phyloP scores from a whole-genome alignment of 2,888 invertebrate genomes.

The Galeopsomyia nigrocyanea region DNA sequence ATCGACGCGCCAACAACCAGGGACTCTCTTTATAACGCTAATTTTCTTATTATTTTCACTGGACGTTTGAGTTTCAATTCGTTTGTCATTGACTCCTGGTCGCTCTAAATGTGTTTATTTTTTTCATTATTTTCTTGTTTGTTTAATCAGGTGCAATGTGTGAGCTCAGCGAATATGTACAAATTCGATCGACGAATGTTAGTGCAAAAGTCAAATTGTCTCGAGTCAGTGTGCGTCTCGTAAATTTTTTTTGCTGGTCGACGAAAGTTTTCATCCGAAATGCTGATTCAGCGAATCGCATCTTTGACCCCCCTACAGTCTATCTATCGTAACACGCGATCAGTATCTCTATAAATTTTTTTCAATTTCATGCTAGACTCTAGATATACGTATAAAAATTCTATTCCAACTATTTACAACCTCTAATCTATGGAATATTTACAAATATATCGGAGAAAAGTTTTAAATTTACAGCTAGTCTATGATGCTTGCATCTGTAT shows the following conservation, averaged over 20 bases:
- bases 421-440: conserved; percentile 54
- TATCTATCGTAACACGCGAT: conserved; percentile 29
- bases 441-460: conserved; percentile 49
- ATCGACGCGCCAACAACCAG: conserved; percentile 29
- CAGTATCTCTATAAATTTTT: conserved; percentile 14
- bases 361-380: conserved; percentile 46
- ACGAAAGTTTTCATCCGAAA: conserved; percentile 35
- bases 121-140: conserved; percentile 4
- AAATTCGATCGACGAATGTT: conserved; percentile 31
- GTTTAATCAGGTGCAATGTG: conserved; percentile 11
- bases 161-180: conserved; percentile 30
- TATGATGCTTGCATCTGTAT: conserved; percentile 46
- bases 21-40: conserved; percentile 4
- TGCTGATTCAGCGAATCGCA: conserved; percentile 19
- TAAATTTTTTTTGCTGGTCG: conserved; percentile 23
- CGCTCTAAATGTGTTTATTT: too few relatives aligned
- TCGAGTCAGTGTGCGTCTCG: conserved; percentile 38
- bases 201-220: conserved; percentile 42
- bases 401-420: conserved; percentile 59
- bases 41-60: neutral
- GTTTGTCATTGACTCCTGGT: conserved; percentile 20
- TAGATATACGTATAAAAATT: conserved; percentile 57
- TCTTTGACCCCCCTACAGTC: conserved; percentile 19
- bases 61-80: conserved; percentile 43
- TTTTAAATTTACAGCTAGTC: conserved; percentile 45